Base-by-base conservation (phyloP, 2,797 vertebrate genomes). In the Anableps anableps region DNA sequence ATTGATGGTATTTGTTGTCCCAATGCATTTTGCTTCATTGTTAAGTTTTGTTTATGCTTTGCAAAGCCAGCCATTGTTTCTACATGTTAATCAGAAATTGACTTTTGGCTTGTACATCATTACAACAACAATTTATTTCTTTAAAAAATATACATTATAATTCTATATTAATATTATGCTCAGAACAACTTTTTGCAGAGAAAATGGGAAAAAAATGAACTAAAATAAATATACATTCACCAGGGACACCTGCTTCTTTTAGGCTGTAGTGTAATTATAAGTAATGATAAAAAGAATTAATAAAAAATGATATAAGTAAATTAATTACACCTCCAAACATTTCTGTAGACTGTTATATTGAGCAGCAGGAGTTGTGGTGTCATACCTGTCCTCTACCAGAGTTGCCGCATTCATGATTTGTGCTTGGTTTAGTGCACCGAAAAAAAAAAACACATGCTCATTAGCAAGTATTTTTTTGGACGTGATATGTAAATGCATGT, bases 401-500 rank as follows among this genome's bases (percentile, higher is more conserved):
- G 50, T 51, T 51, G 50, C 21, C 23, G 50, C 50, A 51, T 51
- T 51, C 50, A 23, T 21, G 23, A 51, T 23, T 7, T 0, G 50
- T 51, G 21, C 23, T 51, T 51, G 50, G 50, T 51, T 23, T 21
- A 23, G 50, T 51, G 50, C 21, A 8, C 50, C 8, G 50, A 51
- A 51, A 8, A 51, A 23, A 21, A 53, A 48, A 14, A 60, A 14
- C 13, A 0, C 17, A 19, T 53, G 64, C 53, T 45, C 21, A 4
- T 66, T 26, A 43, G 38, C 68, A 73, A 13, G 45, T 47, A 47
- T 76, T n/a, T 23, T n/a, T 31, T 48, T 6, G 58, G 38, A 47
- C 53, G 36, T 36, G 72, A 51, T 58, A 45, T 29, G 26, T 75
- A 72, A 83, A 31, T 45, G 36, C 62, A 75, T 7, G 51, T 45